Evolutionary conservation across 2,113 vertebrate species (phyloP).

Genomic region (Silurus glanis): DNA sequence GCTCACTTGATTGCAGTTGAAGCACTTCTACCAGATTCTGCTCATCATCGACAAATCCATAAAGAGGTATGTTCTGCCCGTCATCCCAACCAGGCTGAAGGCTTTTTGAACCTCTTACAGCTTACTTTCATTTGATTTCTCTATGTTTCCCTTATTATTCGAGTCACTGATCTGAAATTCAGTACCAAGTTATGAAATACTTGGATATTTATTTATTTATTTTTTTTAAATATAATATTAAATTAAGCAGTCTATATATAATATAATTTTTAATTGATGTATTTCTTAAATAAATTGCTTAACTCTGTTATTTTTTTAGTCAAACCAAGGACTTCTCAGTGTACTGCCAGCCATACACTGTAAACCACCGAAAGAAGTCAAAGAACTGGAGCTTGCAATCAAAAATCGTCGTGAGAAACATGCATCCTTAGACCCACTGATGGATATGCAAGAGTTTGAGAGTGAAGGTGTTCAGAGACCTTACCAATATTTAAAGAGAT

Average conservation of each 20-base stretch:
- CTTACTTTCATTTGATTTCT: background rate
- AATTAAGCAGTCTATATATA: too few species aligned
- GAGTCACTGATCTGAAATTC: background rate
- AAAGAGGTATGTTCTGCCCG: constrained; percentile 49
- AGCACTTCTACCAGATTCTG: constrained; percentile 56
- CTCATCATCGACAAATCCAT: constrained; percentile 36
- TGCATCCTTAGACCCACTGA: constrained; percentile 68
- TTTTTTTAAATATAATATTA: too few species aligned
- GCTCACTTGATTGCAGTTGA: constrained; percentile 73
- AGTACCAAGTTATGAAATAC: background rate
- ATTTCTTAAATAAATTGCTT: background rate
- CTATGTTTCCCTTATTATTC: background rate
- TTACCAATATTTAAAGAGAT: constrained; percentile 72
- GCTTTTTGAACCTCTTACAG: background rate
- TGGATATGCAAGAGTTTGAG: constrained; percentile 68
- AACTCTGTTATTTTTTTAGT: constrained; percentile 47
- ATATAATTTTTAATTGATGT: too few species aligned
- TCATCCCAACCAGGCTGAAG: constrained; percentile 38
- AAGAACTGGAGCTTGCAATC: constrained; percentile 51
- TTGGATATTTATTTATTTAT: background rate
- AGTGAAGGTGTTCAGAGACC: constrained; percentile 75
- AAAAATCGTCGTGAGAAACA: background rate
- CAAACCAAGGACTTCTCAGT: constrained; percentile 66
- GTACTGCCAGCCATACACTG: constrained; percentile 71
- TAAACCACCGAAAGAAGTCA: constrained; percentile 67